Evolutionary conservation across 2,888 invertebrate species (phyloP), one percentile per base, ranked within the genome.

Genomic region (Dusona sp.): DNA sequence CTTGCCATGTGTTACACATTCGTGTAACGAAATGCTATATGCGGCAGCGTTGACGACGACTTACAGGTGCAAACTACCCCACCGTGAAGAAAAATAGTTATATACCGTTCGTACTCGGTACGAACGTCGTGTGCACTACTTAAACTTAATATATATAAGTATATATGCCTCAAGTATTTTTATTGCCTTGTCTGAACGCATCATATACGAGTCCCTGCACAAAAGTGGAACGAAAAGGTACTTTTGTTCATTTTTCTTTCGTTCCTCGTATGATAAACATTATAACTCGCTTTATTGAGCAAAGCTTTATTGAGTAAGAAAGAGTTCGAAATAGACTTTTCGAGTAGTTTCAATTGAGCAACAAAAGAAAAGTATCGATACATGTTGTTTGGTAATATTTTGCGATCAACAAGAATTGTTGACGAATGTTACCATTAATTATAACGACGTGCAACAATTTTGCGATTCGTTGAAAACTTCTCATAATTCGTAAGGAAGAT

Each of bases 61-160:
- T 88, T 87, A 93, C 93, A 93, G 93, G 92, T 93, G 92, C 90
- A 92, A 92, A 91, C 91, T 93, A 93, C 93, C 92, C 93, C 93
- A 93, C 93, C 93, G 93, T 93, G 92, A 70, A 84, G 77, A 83
- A 86, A 84, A 75, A 54, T 68, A 68, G 57, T 8, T 72, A 48
- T 70, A 29, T 45, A 42, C 36, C 33, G 25, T 54, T 61, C 29
- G 51, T 25, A 72, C 29, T 81, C 67, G 11, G 38, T 57, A 84
- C 38, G 38, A 70, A 45, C 48, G 25, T 51, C 48, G 77, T 79
- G 79, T 79, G 70, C 42, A 68, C 38, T 81, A 73, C 65, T 25
- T 67, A 64, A 25, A 48, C 38, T 64, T 73, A 72, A 73, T 79
- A 65, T 64, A 25, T 29, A 13, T 29, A 45, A 45, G 33, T 29